Conservation (phyloP, 2,797 vertebrate genomes). For the Liparis tanakae region DNA sequence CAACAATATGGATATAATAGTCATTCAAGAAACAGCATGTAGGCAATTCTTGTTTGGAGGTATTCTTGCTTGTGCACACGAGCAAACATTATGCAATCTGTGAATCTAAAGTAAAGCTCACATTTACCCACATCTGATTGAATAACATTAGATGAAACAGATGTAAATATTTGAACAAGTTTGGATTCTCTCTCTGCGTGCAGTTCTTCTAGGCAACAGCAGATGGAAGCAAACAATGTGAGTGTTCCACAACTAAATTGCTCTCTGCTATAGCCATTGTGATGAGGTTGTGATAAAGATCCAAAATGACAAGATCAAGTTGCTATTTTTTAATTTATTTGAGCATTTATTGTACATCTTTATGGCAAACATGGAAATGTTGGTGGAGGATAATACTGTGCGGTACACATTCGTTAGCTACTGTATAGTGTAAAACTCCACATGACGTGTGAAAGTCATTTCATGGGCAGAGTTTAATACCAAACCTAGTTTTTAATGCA, state of each 20-base stretch:
- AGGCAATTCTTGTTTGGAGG: background rate
- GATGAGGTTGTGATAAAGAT: background rate
- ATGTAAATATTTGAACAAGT: background rate
- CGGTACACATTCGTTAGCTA: constrained; percentile 50
- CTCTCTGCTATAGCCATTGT: background rate
- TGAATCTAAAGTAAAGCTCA: background rate
- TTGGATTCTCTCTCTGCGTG: constrained; percentile 5
- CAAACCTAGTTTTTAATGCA: constrained; percentile 5
- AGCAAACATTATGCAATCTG: background rate
- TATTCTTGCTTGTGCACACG: background rate
- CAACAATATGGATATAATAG: background rate
- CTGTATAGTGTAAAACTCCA: constrained; percentile 56
- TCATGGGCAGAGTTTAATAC: constrained; percentile 18
- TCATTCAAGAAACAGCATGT: background rate
- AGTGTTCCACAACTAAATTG: background rate
- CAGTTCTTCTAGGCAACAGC: constrained; percentile 31
- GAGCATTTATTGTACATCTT: constrained; percentile 46
- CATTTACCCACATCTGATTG: background rate
- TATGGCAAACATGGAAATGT: constrained; percentile 31
- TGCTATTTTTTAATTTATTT: constrained; percentile 39
- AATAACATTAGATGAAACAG: background rate
- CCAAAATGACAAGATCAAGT: constrained; percentile 12
- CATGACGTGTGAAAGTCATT: constrained; percentile 33
- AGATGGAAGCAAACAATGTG: constrained; percentile 41
- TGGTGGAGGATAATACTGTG: constrained; percentile 67